Base-by-base conservation (phyloP, 2,888 invertebrate genomes). In the Embidobia sp. region DNA sequence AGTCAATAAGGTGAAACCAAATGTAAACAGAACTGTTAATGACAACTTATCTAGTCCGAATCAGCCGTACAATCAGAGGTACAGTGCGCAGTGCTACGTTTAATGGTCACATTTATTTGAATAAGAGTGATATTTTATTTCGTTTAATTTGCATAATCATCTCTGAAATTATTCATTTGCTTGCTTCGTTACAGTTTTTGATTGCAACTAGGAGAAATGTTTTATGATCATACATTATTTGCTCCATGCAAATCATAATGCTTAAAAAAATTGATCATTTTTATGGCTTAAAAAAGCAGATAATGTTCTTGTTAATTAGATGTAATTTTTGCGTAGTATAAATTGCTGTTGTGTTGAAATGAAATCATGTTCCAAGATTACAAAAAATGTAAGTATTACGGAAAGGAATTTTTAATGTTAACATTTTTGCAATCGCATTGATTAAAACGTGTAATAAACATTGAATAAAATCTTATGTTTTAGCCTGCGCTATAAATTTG, bases 1-100 rank as follows among this genome's bases (percentile, higher is more conserved):
- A 90, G 95, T 96, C 88, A 96, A 96, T 91, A 96, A 96, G 90
- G 96, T 96, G 85, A 96, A 96, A 89, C 96, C 96, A 42, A 96
- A 95, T 85, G 95, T 96, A 74, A 96, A 94, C 88, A 92, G 96
- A 89, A 93, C 93, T 72, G 92, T 94, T 53, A 93, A 93, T 31
- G 96, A 96, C 84, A 94, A 93, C 90, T 92, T 93, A 90, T 93
- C 91, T 59, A 92, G 92, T 84, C 93, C 93, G 48, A 90, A 86
- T 86, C 92, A 94, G 80, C 93, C 93, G 80, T 94, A 93, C 89
- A 94, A 94, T 89, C 93, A 93, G 85, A 92, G 92, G 92, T 91
- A 89, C 78, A 73, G 77, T 79, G 35, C 31, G 22, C 53, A 42
- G 46, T 29, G 48, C 22, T 51, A 27, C 1, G n/a, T 42, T 74